Base-by-base conservation (phyloP, 2,888 invertebrate genomes). In the Drosophila flavopinicola region DNA sequence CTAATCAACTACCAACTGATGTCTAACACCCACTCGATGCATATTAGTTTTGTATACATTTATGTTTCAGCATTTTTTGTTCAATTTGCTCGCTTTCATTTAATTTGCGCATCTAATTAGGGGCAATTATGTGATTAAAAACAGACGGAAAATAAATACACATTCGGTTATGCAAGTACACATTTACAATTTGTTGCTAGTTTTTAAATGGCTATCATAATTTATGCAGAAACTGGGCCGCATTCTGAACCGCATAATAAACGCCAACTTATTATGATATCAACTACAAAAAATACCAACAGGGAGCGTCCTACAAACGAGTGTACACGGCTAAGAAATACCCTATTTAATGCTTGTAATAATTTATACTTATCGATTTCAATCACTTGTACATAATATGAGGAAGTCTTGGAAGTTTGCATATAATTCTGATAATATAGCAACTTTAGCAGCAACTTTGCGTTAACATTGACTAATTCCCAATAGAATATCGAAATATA, bases 181-280 rank as follows among this genome's bases (percentile, higher is more conserved):
- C n/a, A n/a, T 47, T 13, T 39, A n/a, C 37, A 53, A 61, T 61
- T 68, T 67, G 39, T 39, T 67, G 45, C 30, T 32, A 35, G 29
- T 29, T 49, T 51, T 56, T 27, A 58, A 71, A 61, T 71, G 45
- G 7, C 11, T 29, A 51, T 17, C 49, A 61, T 76, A 61, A 72
- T 71, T 76, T 51, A 75, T 65, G 56, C 52, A 53, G 33, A 58
- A 73, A 51, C 51, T 39, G 54, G 15, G 33, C 39, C 45, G 42
- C 32, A 53, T 53, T 53, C 23, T 15, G 35, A 45, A 41, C 59
- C 45, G 48, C 64, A 77, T 61, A 68, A 74, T 77, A 71, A 74
- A 68, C 66, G 65, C 37, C 85, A 80, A 80, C 87, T 87, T 85
- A 80, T 86, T 84, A 74, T 74, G 56, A 74, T 49, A 79, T 63